Base-by-base conservation (phyloP, 1,140 invertebrate species). In the Drosophila rufa region DNA sequence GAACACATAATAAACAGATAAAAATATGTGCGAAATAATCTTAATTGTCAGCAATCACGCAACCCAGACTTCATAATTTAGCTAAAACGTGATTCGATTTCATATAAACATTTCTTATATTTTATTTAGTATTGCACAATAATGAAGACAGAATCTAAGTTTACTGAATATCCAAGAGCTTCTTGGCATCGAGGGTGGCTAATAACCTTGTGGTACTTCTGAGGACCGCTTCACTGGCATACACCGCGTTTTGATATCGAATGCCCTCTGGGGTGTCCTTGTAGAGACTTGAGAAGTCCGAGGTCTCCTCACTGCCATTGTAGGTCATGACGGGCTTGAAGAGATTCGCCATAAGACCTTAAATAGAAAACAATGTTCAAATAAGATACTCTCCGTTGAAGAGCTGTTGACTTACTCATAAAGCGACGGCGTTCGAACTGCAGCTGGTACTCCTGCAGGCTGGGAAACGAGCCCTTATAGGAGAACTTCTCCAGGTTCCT, bases 381-480 rank as follows among this genome's bases (percentile, higher is more conserved):
- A 27, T 22, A 30, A 11, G 0, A 2, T 8, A 3, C 2, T 17
- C 2, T 17, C 1, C 14, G 8, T 15, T 45, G 14, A 1, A 9
- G 6, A 25, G 0, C 2, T 4, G 0, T 15, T n/a, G 2, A 57
- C 76, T 60, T 76, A 92, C 92, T 68, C 22, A 76, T 70, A 61
- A 91, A 92, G 9, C 78, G 61, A 2, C 82, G 80, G 0, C 64
- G 60, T 43, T 86, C 75, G 6, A 87, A 75, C 43, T 93, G 80
- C 6, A 79, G 12, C 15, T 75, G 57, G 15, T 87, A 80, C 17
- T 91, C 77, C 51, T 75, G 45, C 7, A 93, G 45, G 7, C 55
- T 83, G 5, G 90, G 80, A 11, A 92, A 55, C 0, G 57, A 15
- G 0, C 74, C 82, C 3, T 58, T 42, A 15, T 80, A 93, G 12